Evolutionary conservation across 2,888 invertebrate genomes (phyloP).

Genomic region (Osmoderma eremita): DNA sequence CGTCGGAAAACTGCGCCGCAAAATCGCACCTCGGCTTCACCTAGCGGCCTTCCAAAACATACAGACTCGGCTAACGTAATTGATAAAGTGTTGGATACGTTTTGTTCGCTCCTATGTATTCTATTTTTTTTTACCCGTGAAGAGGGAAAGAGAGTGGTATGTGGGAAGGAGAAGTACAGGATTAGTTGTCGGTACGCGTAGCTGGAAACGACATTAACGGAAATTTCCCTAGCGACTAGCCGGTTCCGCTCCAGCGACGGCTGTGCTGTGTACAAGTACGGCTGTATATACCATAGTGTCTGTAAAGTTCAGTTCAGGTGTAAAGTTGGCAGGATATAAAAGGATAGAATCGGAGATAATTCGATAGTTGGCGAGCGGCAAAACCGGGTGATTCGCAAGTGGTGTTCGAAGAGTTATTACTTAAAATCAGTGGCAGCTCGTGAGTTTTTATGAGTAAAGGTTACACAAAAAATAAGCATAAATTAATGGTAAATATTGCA

Average conservation of each 20-base stretch:
- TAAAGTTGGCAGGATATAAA: conserved; percentile 26
- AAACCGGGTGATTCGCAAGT: too few species aligned
- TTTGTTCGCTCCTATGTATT: conserved; percentile 41
- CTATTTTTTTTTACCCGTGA: conserved; percentile 50
- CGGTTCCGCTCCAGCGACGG: conserved; percentile 38
- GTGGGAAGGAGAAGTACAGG: conserved; percentile 42
- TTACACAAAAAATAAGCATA: too few species aligned
- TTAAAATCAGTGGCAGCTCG: too few species aligned
- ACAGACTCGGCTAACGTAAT: conserved; percentile 51
- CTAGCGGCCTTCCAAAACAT: not conserved
- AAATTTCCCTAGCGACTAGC: conserved; percentile 61
- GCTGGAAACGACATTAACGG: conserved; percentile 59
- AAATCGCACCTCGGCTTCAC: conserved; percentile 16
- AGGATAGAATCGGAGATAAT: not conserved
- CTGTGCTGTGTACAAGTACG: conserved; percentile 1
- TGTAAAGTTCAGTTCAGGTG: conserved; percentile 42
- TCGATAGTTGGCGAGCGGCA: not conserved
- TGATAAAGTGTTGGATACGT: conserved; percentile 53
- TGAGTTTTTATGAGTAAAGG: too few species aligned
- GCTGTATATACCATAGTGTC: conserved; percentile 44
- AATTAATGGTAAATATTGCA: too few species aligned
- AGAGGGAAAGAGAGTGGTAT: too few species aligned
- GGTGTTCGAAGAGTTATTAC: too few species aligned
- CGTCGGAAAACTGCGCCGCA: conserved; percentile 18
- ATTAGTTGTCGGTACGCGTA: conserved; percentile 34